Evolutionary conservation across 2,113 vertebrate genomes (phyloP).

Genomic region (Acinonyx jubatus): DNA sequence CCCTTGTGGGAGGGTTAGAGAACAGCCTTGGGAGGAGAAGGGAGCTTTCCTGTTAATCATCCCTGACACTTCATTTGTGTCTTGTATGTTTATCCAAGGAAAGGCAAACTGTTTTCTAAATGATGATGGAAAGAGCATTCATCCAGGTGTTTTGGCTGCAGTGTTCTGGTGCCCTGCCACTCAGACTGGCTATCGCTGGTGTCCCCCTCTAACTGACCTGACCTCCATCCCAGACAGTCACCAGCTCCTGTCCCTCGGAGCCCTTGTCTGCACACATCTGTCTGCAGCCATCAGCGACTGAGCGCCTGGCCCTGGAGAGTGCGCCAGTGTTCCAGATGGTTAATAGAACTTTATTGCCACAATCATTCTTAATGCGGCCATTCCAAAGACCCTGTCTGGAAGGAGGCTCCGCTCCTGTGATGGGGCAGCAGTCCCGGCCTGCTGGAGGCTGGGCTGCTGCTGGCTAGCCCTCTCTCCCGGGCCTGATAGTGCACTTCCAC

Average conservation of each 20-base stretch:
- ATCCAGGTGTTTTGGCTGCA: neutral
- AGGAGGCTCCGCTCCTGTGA: neutral
- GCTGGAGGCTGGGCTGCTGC: neutral
- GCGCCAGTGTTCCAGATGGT: conserved; percentile 66
- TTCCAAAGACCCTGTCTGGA: conserved; percentile 45
- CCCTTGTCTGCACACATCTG: conserved; percentile 55
- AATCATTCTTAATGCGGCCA: conserved; percentile 72
- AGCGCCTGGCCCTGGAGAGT: conserved; percentile 14
- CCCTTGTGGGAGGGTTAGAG: neutral
- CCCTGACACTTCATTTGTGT: neutral
- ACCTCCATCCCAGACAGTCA: conserved; percentile 56
- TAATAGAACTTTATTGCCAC: conserved; percentile 74
- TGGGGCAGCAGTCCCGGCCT: neutral
- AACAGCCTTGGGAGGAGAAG: neutral
- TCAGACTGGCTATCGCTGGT: neutral
- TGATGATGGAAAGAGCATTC: neutral
- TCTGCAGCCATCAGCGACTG: neutral
- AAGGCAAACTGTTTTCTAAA: neutral
- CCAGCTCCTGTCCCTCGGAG: neutral
- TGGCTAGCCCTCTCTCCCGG: neutral
- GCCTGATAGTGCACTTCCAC: neutral
- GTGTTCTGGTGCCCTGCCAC: neutral
- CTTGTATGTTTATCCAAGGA: neutral
- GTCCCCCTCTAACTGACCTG: conserved; percentile 60
- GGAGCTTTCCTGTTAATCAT: neutral